These are phyloP conservation scores for Cyclophora punctaria DNA, from an alignment of 2,888 invertebrate species.

Conservation along the genomic window DNA sequence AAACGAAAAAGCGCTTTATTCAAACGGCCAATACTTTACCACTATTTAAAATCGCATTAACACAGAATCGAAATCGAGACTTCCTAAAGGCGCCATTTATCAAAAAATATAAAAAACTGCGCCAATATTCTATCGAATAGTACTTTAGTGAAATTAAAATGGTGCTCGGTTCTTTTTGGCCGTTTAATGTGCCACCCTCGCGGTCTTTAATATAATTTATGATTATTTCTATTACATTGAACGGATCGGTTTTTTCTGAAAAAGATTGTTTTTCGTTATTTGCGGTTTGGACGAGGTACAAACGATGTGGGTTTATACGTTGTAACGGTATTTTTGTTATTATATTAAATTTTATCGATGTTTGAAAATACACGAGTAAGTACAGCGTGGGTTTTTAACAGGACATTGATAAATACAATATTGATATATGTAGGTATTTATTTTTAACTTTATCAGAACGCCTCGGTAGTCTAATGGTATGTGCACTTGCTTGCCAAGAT, in stretches of 20 bases:
- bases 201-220: slow-evolving; percentile 51
- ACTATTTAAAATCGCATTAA: background rate
- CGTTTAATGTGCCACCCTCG: slow-evolving; percentile 23
- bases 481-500: too few relatives aligned
- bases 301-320: too few relatives aligned
- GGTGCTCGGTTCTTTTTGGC: slow-evolving; percentile 27
- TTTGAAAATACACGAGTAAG: too few relatives aligned
- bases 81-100: slow-evolving; percentile 8
- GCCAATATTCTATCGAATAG: slow-evolving; percentile 22
- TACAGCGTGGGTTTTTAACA: too few relatives aligned
- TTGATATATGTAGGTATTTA: too few relatives aligned
- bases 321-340: too few relatives aligned
- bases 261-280: too few relatives aligned
- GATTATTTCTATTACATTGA: slow-evolving; percentile 49
- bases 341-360: too few relatives aligned
- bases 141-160: slow-evolving; percentile 38
- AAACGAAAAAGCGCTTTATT: background rate
- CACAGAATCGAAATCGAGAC: slow-evolving; percentile 5
- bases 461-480: too few relatives aligned
- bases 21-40: background rate
- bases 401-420: too few relatives aligned
- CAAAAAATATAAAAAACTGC: slow-evolving; percentile 22
- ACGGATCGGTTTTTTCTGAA: slow-evolving; percentile 9
- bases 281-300: too few relatives aligned
- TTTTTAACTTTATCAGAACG: too few relatives aligned